Evolutionary conservation across 2,888 invertebrate genomes (phyloP), one percentile per base, ranked within the genome.

Genomic region (Exocentrus adspersus): DNA sequence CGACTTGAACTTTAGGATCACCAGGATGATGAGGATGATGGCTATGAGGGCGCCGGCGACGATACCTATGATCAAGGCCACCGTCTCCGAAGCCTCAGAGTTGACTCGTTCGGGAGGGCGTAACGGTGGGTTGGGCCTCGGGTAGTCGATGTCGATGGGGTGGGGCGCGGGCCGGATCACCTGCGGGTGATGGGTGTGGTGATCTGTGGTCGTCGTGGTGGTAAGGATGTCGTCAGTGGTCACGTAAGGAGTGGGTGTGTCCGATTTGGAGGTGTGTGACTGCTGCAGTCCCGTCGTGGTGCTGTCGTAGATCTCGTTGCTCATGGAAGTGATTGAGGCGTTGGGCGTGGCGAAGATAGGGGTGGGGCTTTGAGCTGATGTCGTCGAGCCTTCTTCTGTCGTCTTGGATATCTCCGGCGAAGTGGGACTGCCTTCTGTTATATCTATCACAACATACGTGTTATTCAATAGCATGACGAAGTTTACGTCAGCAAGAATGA

Each of bases 31-130:
- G 69, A 97, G 87, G 57, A 97, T 92, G 69, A 96, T 92, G 28
- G 94, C 94, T 78, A 97, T 96, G 67, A 95, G 85, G 37, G 94
- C 93, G 46, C 94, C 95, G 2, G 95, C 95, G 64, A 95, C 94
- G 72, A 97, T 94, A 70, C 93, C 92, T 61, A 94, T 92, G 62
- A 94, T 91, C 76, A 94, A 85, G 3, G 92, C 91, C 0, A 90
- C 89, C 76, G 89, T 89, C 77, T 91, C 91, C 30, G 90, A 90
- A 56, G 89, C 89, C 75, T 90, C 90, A 9, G 90, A 89, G 63
- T 86, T 88, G 69, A 89, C 88, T 66, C 87, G 81, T 46, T 86
- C 85, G 48, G 77, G 72, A 46, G 78, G 76, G 56, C 78, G 81
- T 14, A 82, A 41, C 14, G 16, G 7, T 24, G 37, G 45, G 10